Evolutionary conservation across 2,797 vertebrate species (phyloP).

Genomic region (Galaxias olidus): DNA sequence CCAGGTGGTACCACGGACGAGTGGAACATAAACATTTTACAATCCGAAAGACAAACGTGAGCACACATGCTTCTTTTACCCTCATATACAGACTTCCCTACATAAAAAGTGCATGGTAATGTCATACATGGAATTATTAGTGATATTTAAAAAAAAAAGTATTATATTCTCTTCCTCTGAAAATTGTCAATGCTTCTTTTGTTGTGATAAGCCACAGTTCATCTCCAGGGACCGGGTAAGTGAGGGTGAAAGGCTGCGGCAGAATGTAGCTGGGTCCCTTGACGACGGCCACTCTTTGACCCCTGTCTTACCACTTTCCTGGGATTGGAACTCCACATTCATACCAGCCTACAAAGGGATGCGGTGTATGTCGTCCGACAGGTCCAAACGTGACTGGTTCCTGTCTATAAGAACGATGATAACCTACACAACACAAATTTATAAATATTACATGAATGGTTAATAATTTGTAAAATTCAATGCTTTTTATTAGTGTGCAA

Average conservation of each 20-base stretch:
- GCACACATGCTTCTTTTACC: constrained; percentile 74
- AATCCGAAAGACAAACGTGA: constrained; percentile 50
- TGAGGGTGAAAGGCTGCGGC: constrained; percentile 51
- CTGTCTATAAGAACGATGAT: constrained; percentile 91
- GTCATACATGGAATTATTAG: constrained; percentile 67
- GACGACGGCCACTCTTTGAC: constrained; percentile 43
- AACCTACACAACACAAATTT: constrained; percentile 74
- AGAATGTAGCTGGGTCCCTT: constrained; percentile 54
- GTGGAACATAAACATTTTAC: constrained; percentile 53
- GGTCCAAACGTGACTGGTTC: constrained; percentile 90
- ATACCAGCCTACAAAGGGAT: constrained; percentile 96
- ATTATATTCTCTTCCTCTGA: constrained; percentile 75
- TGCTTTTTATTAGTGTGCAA: too few relatives aligned
- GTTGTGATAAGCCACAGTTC: constrained; percentile 67
- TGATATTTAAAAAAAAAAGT: constrained; percentile 60
- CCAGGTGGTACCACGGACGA: constrained; percentile 47
- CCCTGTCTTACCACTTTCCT: constrained; percentile 89
- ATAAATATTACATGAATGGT: too few relatives aligned
- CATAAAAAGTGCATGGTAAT: constrained; percentile 76
- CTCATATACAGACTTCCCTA: constrained; percentile 81
- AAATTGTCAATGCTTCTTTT: constrained; percentile 63
- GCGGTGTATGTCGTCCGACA: constrained; percentile 87
- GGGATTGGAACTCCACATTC: constrained; percentile 97
- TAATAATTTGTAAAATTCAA: too few relatives aligned
- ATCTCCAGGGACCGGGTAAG: constrained; percentile 47